phyloP scores from a whole-genome alignment of 2,888 invertebrate genomes.

The Nebria salina region DNA sequence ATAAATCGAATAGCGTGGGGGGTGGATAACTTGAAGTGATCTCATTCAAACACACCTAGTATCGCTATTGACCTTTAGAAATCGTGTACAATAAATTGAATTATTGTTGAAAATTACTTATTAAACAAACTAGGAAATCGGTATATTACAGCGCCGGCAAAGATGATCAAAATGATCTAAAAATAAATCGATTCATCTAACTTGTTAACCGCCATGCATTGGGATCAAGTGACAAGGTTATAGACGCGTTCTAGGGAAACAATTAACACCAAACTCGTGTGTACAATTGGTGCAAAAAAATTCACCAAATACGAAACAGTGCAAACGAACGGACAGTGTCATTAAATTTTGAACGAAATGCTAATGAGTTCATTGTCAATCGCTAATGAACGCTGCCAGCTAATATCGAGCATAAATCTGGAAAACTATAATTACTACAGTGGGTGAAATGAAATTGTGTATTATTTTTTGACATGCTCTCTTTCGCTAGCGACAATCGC shows the following conservation, averaged over 20 bases:
- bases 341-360: too few relatives aligned
- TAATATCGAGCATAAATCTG: too few relatives aligned
- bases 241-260: neutral
- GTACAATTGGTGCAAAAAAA: neutral
- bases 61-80: neutral
- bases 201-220: slow-evolving; percentile 14
- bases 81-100: neutral
- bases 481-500: neutral
- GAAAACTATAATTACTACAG: neutral
- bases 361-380: too few relatives aligned
- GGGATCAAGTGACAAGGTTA: slow-evolving; percentile 23
- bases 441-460: neutral
- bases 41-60: neutral
- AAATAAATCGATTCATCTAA: slow-evolving; percentile 16
- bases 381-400: too few relatives aligned
- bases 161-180: slow-evolving; percentile 4
- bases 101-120: neutral
- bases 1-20: neutral
- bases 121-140: neutral
- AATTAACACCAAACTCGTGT: slow-evolving; percentile 10
- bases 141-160: neutral
- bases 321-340: neutral
- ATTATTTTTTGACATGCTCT: neutral
- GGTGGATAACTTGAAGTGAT: neutral
- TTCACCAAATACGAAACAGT: neutral